Percentiles rank a stretch among this genome's conserved stretches.
Conservation (phyloP, 2,113 vertebrate genomes). For the Callithrix jacchus region DNA sequence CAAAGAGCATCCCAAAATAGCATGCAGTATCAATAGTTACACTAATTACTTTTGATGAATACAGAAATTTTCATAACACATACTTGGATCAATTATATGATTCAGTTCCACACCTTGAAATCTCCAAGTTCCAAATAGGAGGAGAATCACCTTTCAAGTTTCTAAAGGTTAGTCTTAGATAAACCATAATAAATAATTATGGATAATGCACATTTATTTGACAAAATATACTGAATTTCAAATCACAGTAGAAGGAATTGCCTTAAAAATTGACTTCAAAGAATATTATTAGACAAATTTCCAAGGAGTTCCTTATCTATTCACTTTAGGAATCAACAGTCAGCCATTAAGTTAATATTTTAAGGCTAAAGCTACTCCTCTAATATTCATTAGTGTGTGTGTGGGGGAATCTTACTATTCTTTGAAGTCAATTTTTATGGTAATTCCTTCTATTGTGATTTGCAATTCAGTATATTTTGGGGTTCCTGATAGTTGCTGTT, state of each 20-base stretch:
- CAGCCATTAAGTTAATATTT: neutral
- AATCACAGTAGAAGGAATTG: neutral
- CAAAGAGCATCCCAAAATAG: conserved; percentile 38
- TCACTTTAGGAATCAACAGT: conserved; percentile 10
- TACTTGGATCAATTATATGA: conserved; percentile 31
- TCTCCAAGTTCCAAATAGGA: neutral
- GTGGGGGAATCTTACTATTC: neutral
- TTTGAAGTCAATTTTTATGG: neutral
- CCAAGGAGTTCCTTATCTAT: neutral
- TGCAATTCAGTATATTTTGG: neutral
- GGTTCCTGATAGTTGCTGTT: no score
- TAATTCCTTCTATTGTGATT: neutral
- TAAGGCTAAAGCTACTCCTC: neutral
- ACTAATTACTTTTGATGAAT: conserved; percentile 57
- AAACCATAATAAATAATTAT: neutral
- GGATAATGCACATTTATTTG: neutral
- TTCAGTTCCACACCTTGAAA: conserved; percentile 49
- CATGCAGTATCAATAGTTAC: neutral
- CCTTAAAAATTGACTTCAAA: neutral
- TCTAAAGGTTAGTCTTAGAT: conserved; percentile 14
- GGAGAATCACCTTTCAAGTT: conserved; percentile 52
- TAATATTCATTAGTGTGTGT: neutral
- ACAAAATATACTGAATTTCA: neutral
- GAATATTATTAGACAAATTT: neutral
- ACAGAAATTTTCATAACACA: neutral